Evolutionary conservation across 2,797 vertebrate genomes (phyloP).

Genomic region (Liparis tanakae): DNA sequence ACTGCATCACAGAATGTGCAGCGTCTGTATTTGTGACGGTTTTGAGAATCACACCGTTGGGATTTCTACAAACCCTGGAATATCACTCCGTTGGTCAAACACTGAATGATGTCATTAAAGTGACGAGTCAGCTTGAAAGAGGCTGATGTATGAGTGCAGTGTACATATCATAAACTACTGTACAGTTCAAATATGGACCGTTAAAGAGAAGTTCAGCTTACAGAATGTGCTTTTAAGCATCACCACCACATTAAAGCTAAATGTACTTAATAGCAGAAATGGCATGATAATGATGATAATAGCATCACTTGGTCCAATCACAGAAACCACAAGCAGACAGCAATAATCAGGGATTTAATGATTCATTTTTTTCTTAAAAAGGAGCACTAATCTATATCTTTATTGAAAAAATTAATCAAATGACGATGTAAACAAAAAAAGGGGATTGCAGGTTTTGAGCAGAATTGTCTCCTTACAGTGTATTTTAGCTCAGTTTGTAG

Average conservation of each 20-base stretch:
- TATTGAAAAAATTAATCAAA: not conserved
- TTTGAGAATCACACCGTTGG: too few relatives aligned
- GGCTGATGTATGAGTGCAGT: conserved; percentile 49
- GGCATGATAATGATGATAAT: not conserved
- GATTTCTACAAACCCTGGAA: too few relatives aligned
- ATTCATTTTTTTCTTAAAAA: not conserved
- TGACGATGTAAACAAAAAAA: not conserved
- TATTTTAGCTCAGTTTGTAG: not conserved
- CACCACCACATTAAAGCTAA: not conserved
- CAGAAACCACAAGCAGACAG: conserved; percentile 1
- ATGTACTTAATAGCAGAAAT: not conserved
- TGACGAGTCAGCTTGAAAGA: conserved; percentile 15
- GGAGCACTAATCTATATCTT: too few relatives aligned
- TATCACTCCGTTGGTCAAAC: too few relatives aligned
- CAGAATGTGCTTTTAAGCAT: conserved; percentile 40
- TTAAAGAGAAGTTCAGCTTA: conserved; percentile 29
- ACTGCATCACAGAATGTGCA: not conserved
- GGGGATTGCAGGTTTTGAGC: not conserved
- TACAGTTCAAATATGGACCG: conserved; percentile 53
- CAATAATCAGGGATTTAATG: not conserved
- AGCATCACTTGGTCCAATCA: not conserved
- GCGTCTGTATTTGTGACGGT: too few relatives aligned
- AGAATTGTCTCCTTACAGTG: not conserved
- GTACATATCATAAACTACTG: conserved; percentile 51
- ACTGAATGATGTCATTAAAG: conserved; percentile 45